Evolutionary conservation across 2,113 vertebrate species (phyloP), one percentile per base, ranked within the genome.

Genomic region (Poicephalus gulielmi): DNA sequence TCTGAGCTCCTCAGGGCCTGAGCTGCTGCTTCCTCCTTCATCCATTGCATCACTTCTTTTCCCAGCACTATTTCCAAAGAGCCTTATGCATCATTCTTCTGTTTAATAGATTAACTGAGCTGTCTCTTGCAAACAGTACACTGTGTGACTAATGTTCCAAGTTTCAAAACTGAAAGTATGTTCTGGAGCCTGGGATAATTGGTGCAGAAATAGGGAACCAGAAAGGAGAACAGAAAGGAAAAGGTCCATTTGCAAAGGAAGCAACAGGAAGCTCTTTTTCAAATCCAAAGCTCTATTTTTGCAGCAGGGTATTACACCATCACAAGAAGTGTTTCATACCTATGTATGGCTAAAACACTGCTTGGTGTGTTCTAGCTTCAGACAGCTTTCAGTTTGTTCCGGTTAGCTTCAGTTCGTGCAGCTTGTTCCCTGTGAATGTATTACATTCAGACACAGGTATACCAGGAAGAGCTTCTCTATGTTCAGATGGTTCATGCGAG

Each of bases 151-250:
- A 17, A 64, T 9, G n/a, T 43, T 86, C 69, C 75, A 75, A 77
- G 37, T 81, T 90, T 85, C 53, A 93, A 94, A 97, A 97, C 74
- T 4, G 30, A 95, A 96, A 95, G 75, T 47, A 8, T 47, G 37
- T 49, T 71, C 50, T 69, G 82, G 77, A 96, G 89, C 70, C 86
- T 90, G 94, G 94, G 94, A 96, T 96, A 90, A 92, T 69, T 77
- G 52, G 94, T 84, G 79, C 18, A 2, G 93, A 76, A 94, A 95
- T 86, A 90, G 57, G 84, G 96, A 95, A 97, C 95, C 74, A 96
- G 94, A 96, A 97, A 96, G 60, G 73, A 97, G 96, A 97, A 97
- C 96, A 96, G 95, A 97, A 97, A 96, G 84, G 96, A 68, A 96
- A 96, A 95, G 90, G 14, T 19, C n/a, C 10, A 23, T 87, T 94